A percentile compares a stretch with the other conserved stretches of the same genome.
These are phyloP conservation scores for Cichladusa arquata DNA, from an alignment of 2,113 vertebrate genomes.

Conservation along the genomic window DNA sequence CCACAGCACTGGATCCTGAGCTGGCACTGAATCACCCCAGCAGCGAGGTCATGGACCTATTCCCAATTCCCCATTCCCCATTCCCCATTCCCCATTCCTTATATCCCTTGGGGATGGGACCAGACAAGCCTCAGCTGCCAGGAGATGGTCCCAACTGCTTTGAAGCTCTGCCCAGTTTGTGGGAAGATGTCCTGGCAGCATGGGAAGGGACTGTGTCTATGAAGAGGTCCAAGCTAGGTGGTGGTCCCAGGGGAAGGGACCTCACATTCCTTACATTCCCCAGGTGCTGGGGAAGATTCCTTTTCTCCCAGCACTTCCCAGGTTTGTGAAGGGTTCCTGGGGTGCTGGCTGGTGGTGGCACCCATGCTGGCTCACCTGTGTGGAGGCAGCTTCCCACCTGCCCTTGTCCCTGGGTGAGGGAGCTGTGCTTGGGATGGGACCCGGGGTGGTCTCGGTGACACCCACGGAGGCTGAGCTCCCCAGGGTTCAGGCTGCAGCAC, in stretches of 20 bases:
- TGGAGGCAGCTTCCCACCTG: accelerated
- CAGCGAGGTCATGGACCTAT: background rate
- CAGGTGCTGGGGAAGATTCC: background rate
- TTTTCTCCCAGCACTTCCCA: background rate
- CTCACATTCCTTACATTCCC: too few species aligned
- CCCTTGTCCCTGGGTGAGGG: accelerated
- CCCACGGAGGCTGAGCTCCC: accelerated
- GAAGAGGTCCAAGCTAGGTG: background rate
- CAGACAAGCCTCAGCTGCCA: background rate
- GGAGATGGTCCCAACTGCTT: background rate
- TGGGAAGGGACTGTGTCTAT: background rate
- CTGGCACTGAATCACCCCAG: background rate
- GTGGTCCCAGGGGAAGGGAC: too few species aligned
- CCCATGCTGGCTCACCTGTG: accelerated
- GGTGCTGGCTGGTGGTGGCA: background rate
- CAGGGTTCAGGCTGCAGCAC: accelerated
- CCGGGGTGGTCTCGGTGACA: accelerated
- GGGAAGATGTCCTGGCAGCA: background rate
- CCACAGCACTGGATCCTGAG: background rate
- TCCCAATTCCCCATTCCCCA: background rate
- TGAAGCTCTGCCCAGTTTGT: background rate
- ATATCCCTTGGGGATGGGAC: background rate
- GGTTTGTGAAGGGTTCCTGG: background rate
- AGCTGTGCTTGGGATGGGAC: background rate
- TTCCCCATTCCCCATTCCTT: background rate